Evolutionary conservation across 2,888 invertebrate species (phyloP).

Genomic region (Drosophila dives): DNA sequence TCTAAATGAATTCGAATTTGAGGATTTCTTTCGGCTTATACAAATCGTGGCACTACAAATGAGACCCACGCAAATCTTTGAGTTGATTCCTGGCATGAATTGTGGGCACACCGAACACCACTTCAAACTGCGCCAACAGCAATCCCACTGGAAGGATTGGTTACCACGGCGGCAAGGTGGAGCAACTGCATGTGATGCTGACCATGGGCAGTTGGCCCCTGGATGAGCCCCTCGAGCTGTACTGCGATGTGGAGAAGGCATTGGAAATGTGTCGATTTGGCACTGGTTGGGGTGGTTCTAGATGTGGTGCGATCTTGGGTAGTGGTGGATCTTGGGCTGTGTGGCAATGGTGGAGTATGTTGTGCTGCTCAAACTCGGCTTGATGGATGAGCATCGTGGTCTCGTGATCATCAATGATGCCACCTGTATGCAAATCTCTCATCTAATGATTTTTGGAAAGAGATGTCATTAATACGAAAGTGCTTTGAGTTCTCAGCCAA

Average conservation of each 20-base stretch:
- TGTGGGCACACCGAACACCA: conserved; percentile 32
- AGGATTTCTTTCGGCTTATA: conserved; percentile 57
- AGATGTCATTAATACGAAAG: conserved; percentile 86
- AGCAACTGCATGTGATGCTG: conserved; percentile 88
- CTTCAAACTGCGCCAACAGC: conserved; percentile 22
- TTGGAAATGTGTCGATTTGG: conserved; percentile 90
- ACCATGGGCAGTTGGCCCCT: conserved; percentile 79
- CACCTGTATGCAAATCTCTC: conserved; percentile 54
- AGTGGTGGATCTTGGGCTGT: conserved; percentile 90
- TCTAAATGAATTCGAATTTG: conserved; percentile 86
- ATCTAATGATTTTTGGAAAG: conserved; percentile 62
- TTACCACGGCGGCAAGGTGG: conserved; percentile 92
- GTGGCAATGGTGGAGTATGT: conserved; percentile 93
- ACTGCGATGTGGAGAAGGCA: conserved; percentile 90
- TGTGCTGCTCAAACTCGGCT: conserved; percentile 88
- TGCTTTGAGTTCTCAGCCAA: conserved; percentile 15
- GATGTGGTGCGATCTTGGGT: conserved; percentile 90
- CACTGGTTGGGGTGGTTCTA: conserved; percentile 91
- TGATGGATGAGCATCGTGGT: conserved; percentile 83
- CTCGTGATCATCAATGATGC: conserved; percentile 41
- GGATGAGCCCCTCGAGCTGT: conserved; percentile 90
- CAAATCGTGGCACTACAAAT: conserved; percentile 83
- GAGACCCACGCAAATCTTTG: conserved; percentile 89
- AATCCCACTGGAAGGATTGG: conserved; percentile 89
- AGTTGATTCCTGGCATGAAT: conserved; percentile 85